These are phyloP conservation scores for Siniperca knerii DNA, from an alignment of 2,113 vertebrate species.

Conservation along the genomic window DNA sequence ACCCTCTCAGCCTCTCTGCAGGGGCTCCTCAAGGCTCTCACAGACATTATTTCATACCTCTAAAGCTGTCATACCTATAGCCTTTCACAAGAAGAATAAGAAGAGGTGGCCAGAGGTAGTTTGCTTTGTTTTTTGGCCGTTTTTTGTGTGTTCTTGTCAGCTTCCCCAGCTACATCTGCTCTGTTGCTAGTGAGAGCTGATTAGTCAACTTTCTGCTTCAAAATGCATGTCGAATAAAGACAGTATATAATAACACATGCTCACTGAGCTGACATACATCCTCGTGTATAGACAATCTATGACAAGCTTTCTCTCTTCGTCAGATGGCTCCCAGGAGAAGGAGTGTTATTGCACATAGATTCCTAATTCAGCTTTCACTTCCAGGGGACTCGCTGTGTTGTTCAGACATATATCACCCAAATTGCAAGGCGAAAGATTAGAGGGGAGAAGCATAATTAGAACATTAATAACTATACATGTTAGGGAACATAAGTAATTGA, in stretches of 20 bases:
- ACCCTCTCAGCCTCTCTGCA: constrained; percentile 72
- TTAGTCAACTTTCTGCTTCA: constrained; percentile 58
- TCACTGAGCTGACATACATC: constrained; percentile 60
- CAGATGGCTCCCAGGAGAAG: constrained; percentile 70
- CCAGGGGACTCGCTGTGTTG: constrained; percentile 49
- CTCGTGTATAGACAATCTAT: constrained; percentile 59
- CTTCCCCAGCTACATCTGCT: constrained; percentile 41
- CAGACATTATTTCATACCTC: constrained; percentile 67
- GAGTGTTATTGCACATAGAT: constrained; percentile 55
- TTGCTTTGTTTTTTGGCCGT: constrained; percentile 25
- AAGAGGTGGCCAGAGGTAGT: constrained; percentile 43
- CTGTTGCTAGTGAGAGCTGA: constrained; percentile 26
- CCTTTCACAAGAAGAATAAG: constrained; percentile 49
- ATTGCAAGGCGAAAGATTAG: constrained; percentile 73
- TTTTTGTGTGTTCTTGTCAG: constrained; percentile 5
- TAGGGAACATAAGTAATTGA: constrained; percentile 72
- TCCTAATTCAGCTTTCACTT: constrained; percentile 62
- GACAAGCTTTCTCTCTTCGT: constrained; percentile 57
- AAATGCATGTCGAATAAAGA: constrained; percentile 54
- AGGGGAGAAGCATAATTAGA: constrained; percentile 75
- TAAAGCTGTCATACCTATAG: constrained; percentile 70
- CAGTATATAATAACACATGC: constrained; percentile 49
- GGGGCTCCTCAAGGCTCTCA: constrained; percentile 69
- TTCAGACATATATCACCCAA: constrained; percentile 71
- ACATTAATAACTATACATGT: constrained; percentile 81